Conservation (phyloP, 2,888 invertebrate genomes). For the Acrobasis suavella region DNA sequence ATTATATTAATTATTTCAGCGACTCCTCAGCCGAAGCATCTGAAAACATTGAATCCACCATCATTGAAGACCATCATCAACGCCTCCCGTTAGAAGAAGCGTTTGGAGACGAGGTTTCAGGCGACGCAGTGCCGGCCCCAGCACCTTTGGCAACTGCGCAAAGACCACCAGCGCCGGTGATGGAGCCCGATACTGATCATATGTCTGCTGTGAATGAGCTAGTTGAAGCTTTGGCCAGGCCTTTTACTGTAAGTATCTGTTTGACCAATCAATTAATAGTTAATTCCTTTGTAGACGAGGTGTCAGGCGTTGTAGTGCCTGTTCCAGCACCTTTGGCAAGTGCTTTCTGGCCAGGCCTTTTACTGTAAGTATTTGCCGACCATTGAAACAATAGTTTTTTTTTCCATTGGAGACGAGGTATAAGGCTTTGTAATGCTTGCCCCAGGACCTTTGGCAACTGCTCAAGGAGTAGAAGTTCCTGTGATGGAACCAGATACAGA, state of each 20-base stretch:
- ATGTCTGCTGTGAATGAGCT: constrained; percentile 71
- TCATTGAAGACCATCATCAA: constrained; percentile 60
- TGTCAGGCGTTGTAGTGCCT: constrained; percentile 65
- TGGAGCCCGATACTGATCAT: constrained; percentile 60
- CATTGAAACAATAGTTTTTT: not conserved
- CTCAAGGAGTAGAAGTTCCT: constrained; percentile 64
- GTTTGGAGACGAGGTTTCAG: constrained; percentile 72
- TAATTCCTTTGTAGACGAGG: constrained; percentile 63
- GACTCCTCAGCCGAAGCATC: constrained; percentile 69
- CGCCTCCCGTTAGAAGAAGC: constrained; percentile 68
- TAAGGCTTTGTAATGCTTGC: constrained; percentile 68
- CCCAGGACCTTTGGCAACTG: constrained; percentile 61
- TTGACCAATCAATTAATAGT: not conserved
- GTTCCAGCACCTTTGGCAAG: constrained; percentile 67
- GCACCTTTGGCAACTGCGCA: constrained; percentile 60
- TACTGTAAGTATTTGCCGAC: constrained; percentile 54
- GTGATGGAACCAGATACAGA: constrained; percentile 61
- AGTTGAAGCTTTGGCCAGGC: constrained; percentile 72
- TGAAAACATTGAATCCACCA: constrained; percentile 34
- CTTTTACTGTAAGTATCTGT: constrained; percentile 65
- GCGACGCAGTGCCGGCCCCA: constrained; percentile 69
- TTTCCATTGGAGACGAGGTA: constrained; percentile 65
- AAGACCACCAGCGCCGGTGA: constrained; percentile 63
- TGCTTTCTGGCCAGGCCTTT: constrained; percentile 68
- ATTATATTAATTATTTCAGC: constrained; percentile 40